A percentile compares a stretch with the other conserved stretches of the same genome.
phyloP scores from a whole-genome alignment of 2,888 invertebrate genomes.

The Tinea semifulvella region DNA sequence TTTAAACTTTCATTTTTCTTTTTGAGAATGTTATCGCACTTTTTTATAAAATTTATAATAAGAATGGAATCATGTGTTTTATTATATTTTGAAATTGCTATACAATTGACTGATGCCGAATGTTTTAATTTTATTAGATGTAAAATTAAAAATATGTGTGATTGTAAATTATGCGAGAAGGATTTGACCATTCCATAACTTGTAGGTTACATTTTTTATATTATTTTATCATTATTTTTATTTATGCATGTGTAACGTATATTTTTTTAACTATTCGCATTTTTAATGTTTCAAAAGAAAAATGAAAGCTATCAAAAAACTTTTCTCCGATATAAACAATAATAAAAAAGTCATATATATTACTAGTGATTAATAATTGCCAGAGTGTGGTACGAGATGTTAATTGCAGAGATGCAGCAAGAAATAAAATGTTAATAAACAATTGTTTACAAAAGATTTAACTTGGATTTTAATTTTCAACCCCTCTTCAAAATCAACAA shows the following conservation, averaged over 20 bases:
- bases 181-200: slow-evolving; percentile 5
- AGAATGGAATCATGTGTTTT: not conserved
- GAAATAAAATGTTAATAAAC: slow-evolving; percentile 68
- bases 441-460: slow-evolving; percentile 67
- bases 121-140: not conserved
- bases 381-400: slow-evolving; percentile 54
- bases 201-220: slow-evolving; percentile 5
- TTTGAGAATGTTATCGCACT: slow-evolving; percentile 23
- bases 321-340: slow-evolving; percentile 24
- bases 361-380: slow-evolving; percentile 27
- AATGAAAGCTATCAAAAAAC: slow-evolving; percentile 46
- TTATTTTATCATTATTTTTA: not conserved
- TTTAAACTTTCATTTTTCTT: slow-evolving; percentile 34
- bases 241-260: slow-evolving; percentile 17
- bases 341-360: slow-evolving; percentile 58
- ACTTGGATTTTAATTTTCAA: not conserved
- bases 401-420: slow-evolving; percentile 53
- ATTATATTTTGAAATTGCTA: not conserved
- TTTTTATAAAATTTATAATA: slow-evolving; percentile 2
- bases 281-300: slow-evolving; percentile 53
- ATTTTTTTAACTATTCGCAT: slow-evolving; percentile 47
- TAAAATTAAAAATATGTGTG: not conserved
- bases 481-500: too few species aligned
- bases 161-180: not conserved
- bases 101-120: not conserved